These are phyloP conservation scores for Toxotes chatareus DNA, from an alignment of 2,113 vertebrate genomes.

Conservation along the genomic window DNA sequence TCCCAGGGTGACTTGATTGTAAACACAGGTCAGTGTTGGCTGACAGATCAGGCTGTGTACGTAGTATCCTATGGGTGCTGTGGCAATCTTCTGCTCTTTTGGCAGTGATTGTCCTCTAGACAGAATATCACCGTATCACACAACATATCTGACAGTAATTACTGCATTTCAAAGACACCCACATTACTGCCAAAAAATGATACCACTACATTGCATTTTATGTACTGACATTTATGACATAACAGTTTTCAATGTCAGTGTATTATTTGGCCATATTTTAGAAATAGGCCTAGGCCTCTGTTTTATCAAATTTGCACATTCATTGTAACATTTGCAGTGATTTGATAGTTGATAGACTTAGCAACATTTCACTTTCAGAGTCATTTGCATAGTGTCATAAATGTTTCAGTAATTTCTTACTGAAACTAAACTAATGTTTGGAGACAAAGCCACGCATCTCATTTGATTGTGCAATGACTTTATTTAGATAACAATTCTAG, in stretches of 20 bases:
- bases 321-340: not conserved
- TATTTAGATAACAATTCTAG: too few relatives aligned
- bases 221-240: not conserved
- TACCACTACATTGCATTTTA: not conserved
- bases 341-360: not conserved
- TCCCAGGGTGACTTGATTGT: too few relatives aligned
- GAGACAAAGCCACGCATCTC: too few relatives aligned
- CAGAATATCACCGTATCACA: too few relatives aligned
- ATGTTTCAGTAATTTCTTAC: too few relatives aligned
- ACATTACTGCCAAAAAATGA: not conserved
- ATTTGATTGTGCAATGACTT: too few relatives aligned
- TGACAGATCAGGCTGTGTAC: too few relatives aligned
- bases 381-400: too few relatives aligned
- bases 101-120: not conserved
- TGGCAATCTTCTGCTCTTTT: not conserved
- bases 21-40: too few relatives aligned
- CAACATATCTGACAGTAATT: not conserved
- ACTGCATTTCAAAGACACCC: not conserved
- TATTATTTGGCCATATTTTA: not conserved
- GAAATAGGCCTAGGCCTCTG: not conserved
- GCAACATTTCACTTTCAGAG: too few relatives aligned
- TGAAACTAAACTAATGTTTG: too few relatives aligned
- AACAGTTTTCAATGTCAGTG: not conserved
- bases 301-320: not conserved
- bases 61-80: not conserved